A percentile compares a stretch with the other conserved stretches of the same genome.
phyloP scores from a whole-genome alignment of 2,113 vertebrate genomes.

The Pedetes capensis region DNA sequence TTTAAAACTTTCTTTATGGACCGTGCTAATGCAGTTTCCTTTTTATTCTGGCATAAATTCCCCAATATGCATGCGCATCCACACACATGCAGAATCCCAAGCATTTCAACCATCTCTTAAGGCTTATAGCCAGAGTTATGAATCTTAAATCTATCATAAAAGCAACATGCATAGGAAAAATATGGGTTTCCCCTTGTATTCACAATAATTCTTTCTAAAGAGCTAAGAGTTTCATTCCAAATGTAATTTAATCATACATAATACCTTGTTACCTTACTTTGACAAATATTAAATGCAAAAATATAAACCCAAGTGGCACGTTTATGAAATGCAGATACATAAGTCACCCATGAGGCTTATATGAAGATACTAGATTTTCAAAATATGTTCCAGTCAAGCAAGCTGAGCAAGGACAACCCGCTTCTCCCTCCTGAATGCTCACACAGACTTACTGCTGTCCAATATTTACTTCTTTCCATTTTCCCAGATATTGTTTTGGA shows the following conservation, averaged over 20 bases:
- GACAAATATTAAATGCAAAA: background rate
- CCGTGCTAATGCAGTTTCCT: background rate
- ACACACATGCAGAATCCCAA: background rate
- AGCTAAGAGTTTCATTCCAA: background rate
- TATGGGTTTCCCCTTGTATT: background rate
- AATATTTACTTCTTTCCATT: slow-evolving; percentile 32
- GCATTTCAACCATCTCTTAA: background rate
- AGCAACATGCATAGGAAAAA: background rate
- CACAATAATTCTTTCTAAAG: background rate
- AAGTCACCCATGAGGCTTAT: background rate
- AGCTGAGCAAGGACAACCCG: background rate
- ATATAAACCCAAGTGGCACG: background rate
- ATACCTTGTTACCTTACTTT: background rate
- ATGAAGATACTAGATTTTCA: background rate
- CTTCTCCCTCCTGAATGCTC: background rate
- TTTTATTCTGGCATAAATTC: background rate
- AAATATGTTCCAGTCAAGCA: background rate
- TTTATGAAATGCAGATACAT: background rate
- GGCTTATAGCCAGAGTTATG: background rate
- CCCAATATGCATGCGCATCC: rapidly evolving
- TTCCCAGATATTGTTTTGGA: background rate
- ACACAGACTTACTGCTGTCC: background rate
- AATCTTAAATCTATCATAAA: background rate
- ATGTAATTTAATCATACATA: background rate
- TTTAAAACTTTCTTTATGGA: background rate